Percentiles rank a stretch among this genome's conserved stretches.
phyloP scores from a whole-genome alignment of 2,888 invertebrate genomes.

The Xanthorhoe spadicearia region DNA sequence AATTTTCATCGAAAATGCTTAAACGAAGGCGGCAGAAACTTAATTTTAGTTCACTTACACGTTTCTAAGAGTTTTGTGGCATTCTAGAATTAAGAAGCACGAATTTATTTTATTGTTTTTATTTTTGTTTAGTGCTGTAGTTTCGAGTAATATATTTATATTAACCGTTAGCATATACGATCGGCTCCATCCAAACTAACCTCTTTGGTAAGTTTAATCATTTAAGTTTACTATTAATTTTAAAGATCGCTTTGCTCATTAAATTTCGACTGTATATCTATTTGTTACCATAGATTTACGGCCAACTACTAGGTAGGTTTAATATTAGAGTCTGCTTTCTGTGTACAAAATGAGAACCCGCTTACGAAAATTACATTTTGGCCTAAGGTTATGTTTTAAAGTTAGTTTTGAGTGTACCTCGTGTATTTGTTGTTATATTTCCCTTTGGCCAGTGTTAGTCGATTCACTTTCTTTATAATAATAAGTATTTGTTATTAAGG shows the following conservation, averaged over 20 bases:
- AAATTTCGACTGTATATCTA: slow-evolving; percentile 67
- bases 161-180: slow-evolving; percentile 60
- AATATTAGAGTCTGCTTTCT: slow-evolving; percentile 70
- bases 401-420: slow-evolving; percentile 55
- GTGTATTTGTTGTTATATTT: slow-evolving; percentile 55
- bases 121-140: slow-evolving; percentile 70
- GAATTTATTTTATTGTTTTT: slow-evolving; percentile 82
- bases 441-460: slow-evolving; percentile 73
- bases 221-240: slow-evolving; percentile 48
- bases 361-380: slow-evolving; percentile 58
- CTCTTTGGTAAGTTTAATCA: slow-evolving; percentile 49
- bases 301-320: slow-evolving; percentile 79
- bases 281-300: slow-evolving; percentile 83
- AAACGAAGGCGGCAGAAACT: slow-evolving; percentile 47
- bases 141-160: slow-evolving; percentile 75
- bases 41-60: slow-evolving; percentile 39
- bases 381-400: slow-evolving; percentile 61
- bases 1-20: slow-evolving; percentile 56
- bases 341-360: slow-evolving; percentile 72
- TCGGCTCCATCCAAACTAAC: slow-evolving; percentile 71
- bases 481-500: slow-evolving; percentile 66
- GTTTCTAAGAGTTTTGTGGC: slow-evolving; percentile 57
- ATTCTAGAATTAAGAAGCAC: slow-evolving; percentile 80
- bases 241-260: slow-evolving; percentile 69
- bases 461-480: slow-evolving; percentile 59